Conservation (phyloP, 2,888 invertebrate genomes). For the Parnassius glacialis region DNA sequence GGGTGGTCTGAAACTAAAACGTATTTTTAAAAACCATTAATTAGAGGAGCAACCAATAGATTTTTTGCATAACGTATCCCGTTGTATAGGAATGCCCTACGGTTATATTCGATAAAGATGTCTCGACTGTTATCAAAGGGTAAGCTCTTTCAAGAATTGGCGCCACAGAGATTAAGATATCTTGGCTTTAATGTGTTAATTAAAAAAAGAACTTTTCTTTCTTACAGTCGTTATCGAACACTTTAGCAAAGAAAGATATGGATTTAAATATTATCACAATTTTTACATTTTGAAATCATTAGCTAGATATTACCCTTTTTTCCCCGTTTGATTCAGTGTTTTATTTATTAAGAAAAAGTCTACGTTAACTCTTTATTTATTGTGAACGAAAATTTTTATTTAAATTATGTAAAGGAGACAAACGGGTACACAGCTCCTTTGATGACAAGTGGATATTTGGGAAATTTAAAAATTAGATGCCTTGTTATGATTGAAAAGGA, state of each 20-base stretch:
- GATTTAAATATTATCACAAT: constrained; percentile 62
- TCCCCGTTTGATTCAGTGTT: too few relatives aligned
- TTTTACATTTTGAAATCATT: constrained; percentile 68
- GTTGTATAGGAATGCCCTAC: constrained; percentile 56
- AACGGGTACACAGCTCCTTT: too few relatives aligned
- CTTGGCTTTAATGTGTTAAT: constrained; percentile 75
- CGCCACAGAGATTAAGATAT: constrained; percentile 78
- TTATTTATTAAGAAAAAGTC: too few relatives aligned
- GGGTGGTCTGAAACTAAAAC: constrained; percentile 59
- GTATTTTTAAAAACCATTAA: constrained; percentile 53
- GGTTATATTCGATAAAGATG: constrained; percentile 64
- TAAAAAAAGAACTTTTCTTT: constrained; percentile 69
- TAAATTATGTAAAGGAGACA: too few relatives aligned
- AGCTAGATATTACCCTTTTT: constrained; percentile 36
- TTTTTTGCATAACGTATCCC: constrained; percentile 70
- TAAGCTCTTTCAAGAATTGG: constrained; percentile 72
- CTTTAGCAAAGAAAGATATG: constrained; percentile 63
- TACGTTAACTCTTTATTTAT: too few relatives aligned
- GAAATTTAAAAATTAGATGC: too few relatives aligned
- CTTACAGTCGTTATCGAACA: constrained; percentile 66
- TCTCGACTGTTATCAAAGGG: constrained; percentile 69
- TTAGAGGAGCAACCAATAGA: constrained; percentile 47
- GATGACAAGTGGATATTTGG: too few relatives aligned
- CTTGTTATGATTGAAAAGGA: too few relatives aligned
- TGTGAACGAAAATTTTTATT: too few relatives aligned